Base-by-base conservation (phyloP, 1,140 invertebrate genomes). In the Mylabris phalerata region DNA sequence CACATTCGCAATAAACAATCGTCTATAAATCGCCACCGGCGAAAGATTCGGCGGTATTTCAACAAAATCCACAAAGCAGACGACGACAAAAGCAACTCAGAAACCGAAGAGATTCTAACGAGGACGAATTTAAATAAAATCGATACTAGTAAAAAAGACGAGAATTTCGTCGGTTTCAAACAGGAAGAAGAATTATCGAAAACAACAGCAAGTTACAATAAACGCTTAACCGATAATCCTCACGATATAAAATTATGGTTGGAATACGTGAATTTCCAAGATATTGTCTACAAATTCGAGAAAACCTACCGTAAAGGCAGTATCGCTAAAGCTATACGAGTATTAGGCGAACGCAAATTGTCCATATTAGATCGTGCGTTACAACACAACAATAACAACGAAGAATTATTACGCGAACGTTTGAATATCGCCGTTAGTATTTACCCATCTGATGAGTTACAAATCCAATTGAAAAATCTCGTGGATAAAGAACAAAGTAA, bases 261-360 rank as follows among this genome's bases (percentile, higher is more conserved):
- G 41, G 70, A 84, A 64, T 84, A 83, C 66, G 64, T 81, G 6
- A 62, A 78, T 25, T 80, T 81, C 69, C 82, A 84, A 66, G 78
- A 82, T 75, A 67, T 47, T 55, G 56, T 73, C 46, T 66, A 62
- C 57, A 67, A 78, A 57, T 75, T 78, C 63, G 60, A 74, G 55
- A 75, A 74, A 61, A 68, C 71, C 10, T 74, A 73, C 56, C 55
- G 62, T 13, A 73, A 73, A 64, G 72, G 71, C 6, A 73, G 69
- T 62, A 71, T 66, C 69, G 77, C 66, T 60, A 75, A 71, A 71
- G 73, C 72, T 38, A 65, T 40, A 70, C 69, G 58, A 60, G 74
- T 67, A 48, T 77, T 70, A 49, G 71, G 73, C n/a, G 75, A 79
- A 63, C 77, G 78, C 56, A 82, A 83, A 65, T 66, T 82, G 43